Conservation (phyloP, 2,797 vertebrate genomes). For the Clarias laeviceps region DNA sequence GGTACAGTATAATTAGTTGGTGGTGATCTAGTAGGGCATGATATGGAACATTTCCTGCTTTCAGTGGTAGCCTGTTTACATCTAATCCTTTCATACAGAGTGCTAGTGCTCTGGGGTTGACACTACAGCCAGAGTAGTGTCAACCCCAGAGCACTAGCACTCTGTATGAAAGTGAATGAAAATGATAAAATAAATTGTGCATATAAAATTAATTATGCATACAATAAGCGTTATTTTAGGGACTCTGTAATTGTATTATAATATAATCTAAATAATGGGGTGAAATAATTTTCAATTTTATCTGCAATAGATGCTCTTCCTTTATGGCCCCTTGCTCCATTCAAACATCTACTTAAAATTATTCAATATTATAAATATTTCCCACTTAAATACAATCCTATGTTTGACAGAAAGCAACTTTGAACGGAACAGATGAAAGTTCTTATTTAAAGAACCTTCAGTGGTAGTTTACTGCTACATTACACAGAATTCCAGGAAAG, state of each 20-base stretch:
- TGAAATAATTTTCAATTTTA: not conserved
- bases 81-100: not conserved
- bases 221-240: not conserved
- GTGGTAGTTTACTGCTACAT: not conserved
- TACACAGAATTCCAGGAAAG: not conserved
- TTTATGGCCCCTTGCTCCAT: not conserved
- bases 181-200: not conserved
- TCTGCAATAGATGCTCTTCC: not conserved
- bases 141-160: not conserved
- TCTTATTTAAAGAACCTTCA: not conserved
- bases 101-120: not conserved
- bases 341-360: not conserved
- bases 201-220: not conserved
- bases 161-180: not conserved
- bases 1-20: slow-evolving; percentile 52
- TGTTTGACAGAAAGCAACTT: not conserved
- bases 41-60: slow-evolving; percentile 7
- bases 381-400: not conserved
- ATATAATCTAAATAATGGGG: not conserved
- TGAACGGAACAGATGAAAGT: not conserved
- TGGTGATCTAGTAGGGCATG: slow-evolving; percentile 20
- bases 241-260: not conserved
- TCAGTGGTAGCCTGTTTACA: slow-evolving; percentile 33
- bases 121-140: not conserved
- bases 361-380: no score